Conservation (phyloP, 2,888 invertebrate genomes). For the Liposcelis brunnea region DNA sequence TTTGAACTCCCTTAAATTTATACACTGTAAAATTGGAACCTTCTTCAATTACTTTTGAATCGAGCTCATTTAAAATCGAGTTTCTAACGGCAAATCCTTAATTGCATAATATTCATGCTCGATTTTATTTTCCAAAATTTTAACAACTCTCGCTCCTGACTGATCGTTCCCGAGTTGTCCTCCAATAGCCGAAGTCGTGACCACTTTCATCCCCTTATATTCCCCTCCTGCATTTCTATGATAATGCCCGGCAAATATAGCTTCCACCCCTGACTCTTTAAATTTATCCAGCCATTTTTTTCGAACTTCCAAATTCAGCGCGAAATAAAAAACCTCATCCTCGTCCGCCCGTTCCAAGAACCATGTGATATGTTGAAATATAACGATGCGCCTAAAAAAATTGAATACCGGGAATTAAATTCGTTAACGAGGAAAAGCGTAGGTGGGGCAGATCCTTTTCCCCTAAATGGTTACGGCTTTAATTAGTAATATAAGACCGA, state of each 20-base stretch:
- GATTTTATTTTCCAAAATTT: constrained; percentile 23
- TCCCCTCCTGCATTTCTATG: constrained; percentile 30
- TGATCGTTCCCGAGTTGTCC: constrained; percentile 27
- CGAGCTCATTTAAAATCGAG: too few species aligned
- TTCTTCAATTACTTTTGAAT: too few species aligned
- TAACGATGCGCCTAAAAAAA: constrained; percentile 21
- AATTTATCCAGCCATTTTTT: constrained; percentile 26
- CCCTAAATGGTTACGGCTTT: too few species aligned
- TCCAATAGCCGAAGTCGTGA: constrained; percentile 32
- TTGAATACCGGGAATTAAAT: not conserved
- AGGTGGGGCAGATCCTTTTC: too few species aligned
- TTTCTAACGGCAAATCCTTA: constrained; percentile 18
- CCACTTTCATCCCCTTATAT: constrained; percentile 25
- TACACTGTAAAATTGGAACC: too few species aligned
- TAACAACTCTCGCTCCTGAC: constrained; percentile 28
- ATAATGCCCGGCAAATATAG: constrained; percentile 32
- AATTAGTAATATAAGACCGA: too few species aligned
- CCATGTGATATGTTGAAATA: constrained; percentile 32
- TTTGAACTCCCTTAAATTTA: too few species aligned
- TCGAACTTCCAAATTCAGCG: constrained; percentile 22
- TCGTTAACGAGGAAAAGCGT: not conserved
- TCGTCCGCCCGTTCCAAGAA: constrained; percentile 25
- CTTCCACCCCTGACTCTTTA: constrained; percentile 24
- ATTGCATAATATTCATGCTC: constrained; percentile 26
- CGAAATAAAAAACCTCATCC: constrained; percentile 24